Conservation (phyloP, 1,140 invertebrate genomes). For the Ctenoplectra terminalis region DNA sequence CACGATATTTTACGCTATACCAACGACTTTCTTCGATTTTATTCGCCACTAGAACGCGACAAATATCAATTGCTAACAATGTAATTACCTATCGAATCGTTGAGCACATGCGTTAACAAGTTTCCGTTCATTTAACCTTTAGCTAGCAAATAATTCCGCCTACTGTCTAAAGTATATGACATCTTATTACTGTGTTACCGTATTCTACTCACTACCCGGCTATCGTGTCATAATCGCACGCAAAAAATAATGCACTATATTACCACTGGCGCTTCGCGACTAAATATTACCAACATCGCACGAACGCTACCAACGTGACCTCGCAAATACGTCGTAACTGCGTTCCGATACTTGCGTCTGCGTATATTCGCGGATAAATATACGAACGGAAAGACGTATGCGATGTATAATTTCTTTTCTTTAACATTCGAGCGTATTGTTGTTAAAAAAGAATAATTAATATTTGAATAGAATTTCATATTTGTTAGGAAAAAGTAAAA, state of each 20-base stretch:
- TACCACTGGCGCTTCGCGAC: slow-evolving; percentile 7
- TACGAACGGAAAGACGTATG: too few relatives aligned
- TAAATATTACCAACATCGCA: slow-evolving; percentile 1
- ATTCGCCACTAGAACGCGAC: background rate
- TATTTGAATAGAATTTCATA: too few relatives aligned
- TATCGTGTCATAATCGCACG: slow-evolving; percentile 30
- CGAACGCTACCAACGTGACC: slow-evolving; percentile 4
- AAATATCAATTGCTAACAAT: background rate
- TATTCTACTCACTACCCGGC: slow-evolving; percentile 38
- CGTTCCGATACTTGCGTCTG: background rate
- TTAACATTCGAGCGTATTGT: too few relatives aligned
- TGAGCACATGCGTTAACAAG: background rate
- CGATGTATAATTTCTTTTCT: too few relatives aligned
- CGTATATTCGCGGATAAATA: too few relatives aligned
- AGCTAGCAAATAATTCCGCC: background rate
- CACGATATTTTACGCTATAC: background rate
- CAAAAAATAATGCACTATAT: slow-evolving; percentile 37
- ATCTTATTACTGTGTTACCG: slow-evolving; percentile 30
- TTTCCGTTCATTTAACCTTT: slow-evolving; percentile 23
- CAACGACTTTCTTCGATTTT: background rate
- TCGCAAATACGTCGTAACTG: background rate
- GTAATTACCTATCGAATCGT: slow-evolving; percentile 36
- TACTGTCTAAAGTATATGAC: slow-evolving; percentile 23
- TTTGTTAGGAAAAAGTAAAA: too few relatives aligned
- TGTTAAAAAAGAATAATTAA: too few relatives aligned